Conservation (phyloP, 2,888 invertebrate species). For the Gastrophysa polygoni region DNA sequence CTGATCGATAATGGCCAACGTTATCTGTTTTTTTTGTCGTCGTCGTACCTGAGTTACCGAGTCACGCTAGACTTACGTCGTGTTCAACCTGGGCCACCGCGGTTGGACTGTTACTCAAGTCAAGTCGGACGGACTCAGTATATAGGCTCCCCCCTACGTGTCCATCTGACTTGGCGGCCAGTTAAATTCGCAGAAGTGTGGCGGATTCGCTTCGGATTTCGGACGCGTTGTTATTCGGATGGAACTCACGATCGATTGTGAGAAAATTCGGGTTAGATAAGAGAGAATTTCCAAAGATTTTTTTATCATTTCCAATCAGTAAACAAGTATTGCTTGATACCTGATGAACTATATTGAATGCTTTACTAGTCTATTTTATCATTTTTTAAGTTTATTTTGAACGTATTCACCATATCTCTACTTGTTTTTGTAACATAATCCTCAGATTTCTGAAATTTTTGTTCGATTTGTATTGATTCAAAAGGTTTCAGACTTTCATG, state of each 20-base stretch:
- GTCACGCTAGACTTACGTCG: not conserved
- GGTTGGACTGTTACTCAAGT: conserved; percentile 33
- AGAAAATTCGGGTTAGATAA: not conserved
- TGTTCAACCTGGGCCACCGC: not conserved
- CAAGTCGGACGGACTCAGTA: conserved; percentile 37
- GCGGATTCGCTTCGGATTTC: not conserved
- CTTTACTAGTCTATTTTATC: too few relatives aligned
- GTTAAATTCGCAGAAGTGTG: conserved; percentile 37
- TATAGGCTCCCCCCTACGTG: conserved; percentile 45
- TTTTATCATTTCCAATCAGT: too few relatives aligned
- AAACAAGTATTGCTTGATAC: too few relatives aligned
- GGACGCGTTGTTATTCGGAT: not conserved
- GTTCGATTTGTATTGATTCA: too few relatives aligned
- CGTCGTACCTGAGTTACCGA: conserved; percentile 12
- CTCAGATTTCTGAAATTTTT: too few relatives aligned
- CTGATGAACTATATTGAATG: too few relatives aligned
- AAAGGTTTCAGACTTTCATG: too few relatives aligned
- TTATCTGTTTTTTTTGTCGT: conserved; percentile 22
- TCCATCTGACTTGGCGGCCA: conserved; percentile 38
- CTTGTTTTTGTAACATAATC: too few relatives aligned
- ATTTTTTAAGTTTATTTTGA: too few relatives aligned
- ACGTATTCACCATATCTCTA: too few relatives aligned
- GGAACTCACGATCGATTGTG: not conserved
- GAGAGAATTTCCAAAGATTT: too few relatives aligned
- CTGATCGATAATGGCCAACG: conserved; percentile 15